These are phyloP conservation scores for Furcifer pardalis DNA, from an alignment of 2,797 vertebrate species.

Conservation along the genomic window DNA sequence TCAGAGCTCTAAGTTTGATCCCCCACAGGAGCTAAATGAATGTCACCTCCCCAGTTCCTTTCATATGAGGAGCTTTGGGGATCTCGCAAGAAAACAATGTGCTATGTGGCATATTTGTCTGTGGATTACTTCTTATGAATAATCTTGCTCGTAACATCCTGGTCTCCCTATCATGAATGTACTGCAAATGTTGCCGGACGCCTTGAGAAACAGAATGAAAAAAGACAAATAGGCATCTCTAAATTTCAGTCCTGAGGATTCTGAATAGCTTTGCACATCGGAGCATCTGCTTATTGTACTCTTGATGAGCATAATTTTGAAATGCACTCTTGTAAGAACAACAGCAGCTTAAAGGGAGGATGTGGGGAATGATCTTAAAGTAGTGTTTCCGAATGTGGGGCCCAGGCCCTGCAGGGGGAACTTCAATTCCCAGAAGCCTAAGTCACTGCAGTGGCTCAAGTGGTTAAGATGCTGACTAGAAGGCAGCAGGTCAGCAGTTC, in stretches of 20 bases:
- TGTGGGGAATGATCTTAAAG: neutral
- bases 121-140: constrained; percentile 13
- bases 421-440: too few relatives aligned
- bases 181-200: constrained; percentile 37
- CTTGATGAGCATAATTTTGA: constrained; percentile 10
- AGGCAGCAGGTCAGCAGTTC: too few relatives aligned
- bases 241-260: constrained; percentile 19
- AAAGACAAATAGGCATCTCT: neutral
- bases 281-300: neutral
- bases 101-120: constrained; percentile 49
- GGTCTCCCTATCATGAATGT: constrained; percentile 30
- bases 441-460: too few relatives aligned
- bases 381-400: neutral
- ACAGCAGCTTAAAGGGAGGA: neutral
- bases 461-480: too few relatives aligned
- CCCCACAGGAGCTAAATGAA: neutral
- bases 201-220: constrained; percentile 31
- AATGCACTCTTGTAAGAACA: constrained; percentile 7
- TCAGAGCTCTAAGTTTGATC: neutral
- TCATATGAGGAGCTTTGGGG: neutral
- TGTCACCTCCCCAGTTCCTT: neutral
- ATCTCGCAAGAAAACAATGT: constrained; percentile 52
- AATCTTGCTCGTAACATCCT: neutral
- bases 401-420: too few relatives aligned
- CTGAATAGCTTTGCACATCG: neutral